Base-by-base conservation (phyloP, 2,888 invertebrate species). In the Chalcosyrphus nemorum region DNA sequence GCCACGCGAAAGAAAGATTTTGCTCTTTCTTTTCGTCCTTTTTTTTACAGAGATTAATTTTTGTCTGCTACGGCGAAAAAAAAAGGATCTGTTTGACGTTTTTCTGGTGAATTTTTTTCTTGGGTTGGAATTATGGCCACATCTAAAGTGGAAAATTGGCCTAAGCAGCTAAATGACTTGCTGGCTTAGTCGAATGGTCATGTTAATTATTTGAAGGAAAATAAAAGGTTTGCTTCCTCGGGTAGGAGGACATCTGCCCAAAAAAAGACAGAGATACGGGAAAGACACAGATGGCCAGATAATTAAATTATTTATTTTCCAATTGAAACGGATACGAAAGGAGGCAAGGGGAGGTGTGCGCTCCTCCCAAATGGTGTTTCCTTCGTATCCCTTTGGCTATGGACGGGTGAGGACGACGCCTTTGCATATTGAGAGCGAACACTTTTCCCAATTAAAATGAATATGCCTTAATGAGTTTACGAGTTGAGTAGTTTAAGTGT, bases 291-390 rank as follows among this genome's bases (percentile, higher is more conserved):
- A 43, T 74, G 66, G 45, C 17, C 29, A 61, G 68, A 59, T 80
- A 74, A 80, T 80, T 74, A 59, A 80, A 80, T 80, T 80, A 80
- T 74, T 74, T 74, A 54, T 74, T 74, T 68, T 32, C 35, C 32
- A 54, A 61, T n/a, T 74, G 61, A 50, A 43, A 57, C 11, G 41
- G 38, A 52, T 38, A 13, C 61, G 45, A 61, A 47, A 59, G 57
- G 29, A 61, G 76, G 21, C 45, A 38, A 1, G 4, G 1, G 13
- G 1, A 5, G 1, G 13, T 38, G 38, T 38, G 38, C 38, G 41
- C 9, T 59, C 24, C 24, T 27, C 24, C 35, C 24, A 6, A 35
- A 2, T 38, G 24, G 4, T 52, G 66, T 54, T 27, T 41, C 7
- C 11, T 52, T 50, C 9, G 4, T 6, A 41, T 43, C 27, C 38